Evolutionary conservation across 2,888 invertebrate genomes (phyloP).

Genomic region (Gortyna flavago): DNA sequence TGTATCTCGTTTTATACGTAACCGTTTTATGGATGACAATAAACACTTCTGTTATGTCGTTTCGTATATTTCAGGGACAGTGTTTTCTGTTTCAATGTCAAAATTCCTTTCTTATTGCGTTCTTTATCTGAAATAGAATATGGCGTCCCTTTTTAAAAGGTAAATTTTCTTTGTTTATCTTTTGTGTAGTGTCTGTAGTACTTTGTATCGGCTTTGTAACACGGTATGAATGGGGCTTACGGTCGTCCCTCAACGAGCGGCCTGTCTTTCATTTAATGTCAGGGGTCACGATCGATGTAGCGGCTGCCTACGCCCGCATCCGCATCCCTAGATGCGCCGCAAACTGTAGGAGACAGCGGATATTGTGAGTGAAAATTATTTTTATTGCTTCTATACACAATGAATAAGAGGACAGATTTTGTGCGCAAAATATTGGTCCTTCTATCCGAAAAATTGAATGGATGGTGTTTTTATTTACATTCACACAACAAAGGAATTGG

Average conservation of each 20-base stretch:
- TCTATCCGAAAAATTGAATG: constrained; percentile 7
- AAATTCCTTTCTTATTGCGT: constrained; percentile 40
- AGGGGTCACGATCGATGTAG: constrained; percentile 88
- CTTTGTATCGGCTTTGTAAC: constrained; percentile 42
- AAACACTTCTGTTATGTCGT: constrained; percentile 56
- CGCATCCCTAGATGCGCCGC: constrained; percentile 69
- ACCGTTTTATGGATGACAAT: constrained; percentile 58
- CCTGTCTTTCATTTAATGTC: constrained; percentile 84
- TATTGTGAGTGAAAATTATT: constrained; percentile 40
- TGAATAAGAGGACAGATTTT: constrained; percentile 11
- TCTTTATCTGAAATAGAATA: constrained; percentile 22
- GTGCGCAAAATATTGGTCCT: constrained; percentile 28
- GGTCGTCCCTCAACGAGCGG: constrained; percentile 75
- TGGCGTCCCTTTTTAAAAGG: constrained; percentile 10
- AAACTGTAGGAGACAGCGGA: constrained; percentile 59
- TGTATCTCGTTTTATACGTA: constrained; percentile 61
- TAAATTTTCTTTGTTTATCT: constrained; percentile 32
- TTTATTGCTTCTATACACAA: constrained; percentile 36
- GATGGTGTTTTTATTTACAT: background rate
- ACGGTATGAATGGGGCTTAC: constrained; percentile 55
- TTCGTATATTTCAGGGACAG: constrained; percentile 47
- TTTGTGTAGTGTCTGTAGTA: constrained; percentile 12
- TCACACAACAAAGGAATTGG: constrained; percentile 1
- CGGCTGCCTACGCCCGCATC: constrained; percentile 80
- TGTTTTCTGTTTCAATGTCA: constrained; percentile 50